These are phyloP conservation scores for Adrianichthys oophorus DNA, from an alignment of 2,797 vertebrate genomes.

Conservation along the genomic window DNA sequence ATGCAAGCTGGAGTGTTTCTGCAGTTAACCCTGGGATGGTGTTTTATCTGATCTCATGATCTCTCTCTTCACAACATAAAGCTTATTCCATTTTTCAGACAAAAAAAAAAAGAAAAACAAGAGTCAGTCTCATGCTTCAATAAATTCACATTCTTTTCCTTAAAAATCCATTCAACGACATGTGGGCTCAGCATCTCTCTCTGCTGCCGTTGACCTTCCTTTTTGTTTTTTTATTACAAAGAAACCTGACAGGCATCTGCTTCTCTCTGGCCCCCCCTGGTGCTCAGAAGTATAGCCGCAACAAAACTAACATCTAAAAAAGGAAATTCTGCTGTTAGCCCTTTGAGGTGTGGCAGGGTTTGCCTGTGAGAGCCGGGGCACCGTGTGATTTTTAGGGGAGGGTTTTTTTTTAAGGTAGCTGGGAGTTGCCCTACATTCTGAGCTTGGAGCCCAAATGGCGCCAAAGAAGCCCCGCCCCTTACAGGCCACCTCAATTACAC, in stretches of 20 bases:
- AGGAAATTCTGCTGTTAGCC: slow-evolving; percentile 76
- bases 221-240: neutral
- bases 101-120: slow-evolving; percentile 3
- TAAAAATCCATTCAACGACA: slow-evolving; percentile 37
- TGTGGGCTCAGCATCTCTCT: slow-evolving; percentile 44
- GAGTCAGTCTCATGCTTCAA: slow-evolving; percentile 31
- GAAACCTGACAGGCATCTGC: neutral
- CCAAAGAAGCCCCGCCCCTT: slow-evolving; percentile 80
- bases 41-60: slow-evolving; percentile 13
- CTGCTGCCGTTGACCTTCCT: slow-evolving; percentile 1
- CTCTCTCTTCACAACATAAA: neutral
- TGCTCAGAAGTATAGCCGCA: slow-evolving; percentile 36
- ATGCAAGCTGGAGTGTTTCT: slow-evolving; percentile 14
- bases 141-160: slow-evolving; percentile 42
- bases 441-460: slow-evolving; percentile 77
- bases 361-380: slow-evolving; percentile 78
- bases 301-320: slow-evolving; percentile 38
- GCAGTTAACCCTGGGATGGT: neutral
- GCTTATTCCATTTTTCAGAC: neutral
- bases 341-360: slow-evolving; percentile 68
- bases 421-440: slow-evolving; percentile 81
- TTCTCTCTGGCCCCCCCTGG: slow-evolving; percentile 32
- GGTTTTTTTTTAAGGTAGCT: slow-evolving; percentile 45
- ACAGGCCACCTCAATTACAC: slow-evolving; percentile 63
- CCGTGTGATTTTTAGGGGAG: slow-evolving; percentile 49